phyloP scores from a whole-genome alignment of 1,140 invertebrate species.

The Bombyx mandarina region DNA sequence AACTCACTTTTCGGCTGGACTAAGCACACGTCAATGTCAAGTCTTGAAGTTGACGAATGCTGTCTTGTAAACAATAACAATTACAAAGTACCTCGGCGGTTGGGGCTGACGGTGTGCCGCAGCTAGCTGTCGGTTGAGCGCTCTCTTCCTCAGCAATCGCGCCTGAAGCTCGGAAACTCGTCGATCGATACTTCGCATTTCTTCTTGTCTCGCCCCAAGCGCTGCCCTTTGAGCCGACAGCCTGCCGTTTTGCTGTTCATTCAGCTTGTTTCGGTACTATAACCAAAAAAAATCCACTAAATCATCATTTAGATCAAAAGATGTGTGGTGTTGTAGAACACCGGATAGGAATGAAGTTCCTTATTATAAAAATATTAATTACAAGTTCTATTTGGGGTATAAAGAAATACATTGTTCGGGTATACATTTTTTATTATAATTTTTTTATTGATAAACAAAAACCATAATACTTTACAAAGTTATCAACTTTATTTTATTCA shows the following conservation, averaged over 20 bases:
- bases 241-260: conserved; percentile 92
- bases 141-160: conserved; percentile 87
- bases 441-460: no score
- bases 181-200: conserved; percentile 92
- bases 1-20: no score
- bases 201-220: conserved; percentile 87
- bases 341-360: no score
- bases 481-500: no score
- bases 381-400: neutral
- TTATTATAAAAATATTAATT: no score
- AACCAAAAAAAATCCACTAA: conserved; percentile 10
- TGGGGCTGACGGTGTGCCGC: conserved; percentile 76
- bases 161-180: conserved; percentile 94
- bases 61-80: no score
- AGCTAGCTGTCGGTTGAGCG: conserved; percentile 88
- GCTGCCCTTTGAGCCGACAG: conserved; percentile 89
- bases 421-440: no score
- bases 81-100: conserved; percentile 31
- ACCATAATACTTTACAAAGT: no score
- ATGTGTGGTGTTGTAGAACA: neutral
- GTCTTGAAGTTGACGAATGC: neutral
- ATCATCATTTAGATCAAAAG: neutral
- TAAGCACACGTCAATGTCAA: neutral
- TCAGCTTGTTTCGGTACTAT: conserved; percentile 95
- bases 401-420: no score